Conservation (phyloP, 2,797 vertebrate species). For the Gorsachius magnificus region DNA sequence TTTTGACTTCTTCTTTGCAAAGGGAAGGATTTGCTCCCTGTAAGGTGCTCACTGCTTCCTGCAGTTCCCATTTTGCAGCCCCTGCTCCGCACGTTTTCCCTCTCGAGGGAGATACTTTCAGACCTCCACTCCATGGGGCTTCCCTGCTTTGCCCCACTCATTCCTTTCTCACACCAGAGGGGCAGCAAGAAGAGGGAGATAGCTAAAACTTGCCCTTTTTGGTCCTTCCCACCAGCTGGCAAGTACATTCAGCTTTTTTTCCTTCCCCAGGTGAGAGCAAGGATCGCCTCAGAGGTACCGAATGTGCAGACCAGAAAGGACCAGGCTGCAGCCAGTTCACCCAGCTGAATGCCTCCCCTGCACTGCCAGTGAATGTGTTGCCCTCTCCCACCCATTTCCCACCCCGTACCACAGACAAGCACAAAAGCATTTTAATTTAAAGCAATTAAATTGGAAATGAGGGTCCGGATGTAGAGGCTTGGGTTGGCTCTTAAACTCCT, state of each 20-base stretch:
- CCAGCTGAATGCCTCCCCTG: neutral
- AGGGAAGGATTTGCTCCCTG: neutral
- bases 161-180: neutral
- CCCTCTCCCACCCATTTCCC: neutral
- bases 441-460: neutral
- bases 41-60: neutral
- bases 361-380: neutral
- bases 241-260: neutral
- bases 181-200: neutral
- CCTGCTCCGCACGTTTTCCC: accelerated
- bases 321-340: neutral
- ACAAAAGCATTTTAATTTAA: neutral
- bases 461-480: neutral
- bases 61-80: neutral
- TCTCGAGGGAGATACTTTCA: neutral
- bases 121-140: accelerated
- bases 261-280: neutral
- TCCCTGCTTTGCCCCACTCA: neutral
- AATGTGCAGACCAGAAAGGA: neutral
- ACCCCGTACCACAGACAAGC: neutral
- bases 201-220: neutral
- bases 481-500: neutral
- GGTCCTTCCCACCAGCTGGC: neutral
- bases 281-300: neutral
- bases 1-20: neutral